phyloP scores from a whole-genome alignment of 2,113 vertebrate species.

The Limanda limanda region DNA sequence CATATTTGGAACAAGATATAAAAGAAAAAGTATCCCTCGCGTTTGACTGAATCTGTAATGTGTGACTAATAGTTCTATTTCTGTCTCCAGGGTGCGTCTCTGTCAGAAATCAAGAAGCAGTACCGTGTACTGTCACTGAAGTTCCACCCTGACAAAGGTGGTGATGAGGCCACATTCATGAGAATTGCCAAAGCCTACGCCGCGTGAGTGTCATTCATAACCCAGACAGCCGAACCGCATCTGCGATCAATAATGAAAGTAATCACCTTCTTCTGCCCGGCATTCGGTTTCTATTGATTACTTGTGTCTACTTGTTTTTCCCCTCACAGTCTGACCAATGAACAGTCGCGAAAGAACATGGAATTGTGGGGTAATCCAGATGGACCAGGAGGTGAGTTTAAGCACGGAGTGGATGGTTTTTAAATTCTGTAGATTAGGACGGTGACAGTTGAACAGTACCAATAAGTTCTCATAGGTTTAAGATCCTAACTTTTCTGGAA shows the following conservation, averaged over 20 bases:
- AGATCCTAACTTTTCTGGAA: not conserved
- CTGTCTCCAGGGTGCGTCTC: slow-evolving; percentile 87
- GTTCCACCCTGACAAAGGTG: slow-evolving; percentile 96
- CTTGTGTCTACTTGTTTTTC: not conserved
- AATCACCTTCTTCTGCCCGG: not conserved
- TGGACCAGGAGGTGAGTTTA: slow-evolving; percentile 90
- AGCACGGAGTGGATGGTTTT: not conserved
- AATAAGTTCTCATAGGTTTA: no score
- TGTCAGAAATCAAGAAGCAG: slow-evolving; percentile 96
- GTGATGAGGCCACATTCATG: slow-evolving; percentile 96
- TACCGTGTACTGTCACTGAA: slow-evolving; percentile 93
- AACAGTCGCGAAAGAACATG: slow-evolving; percentile 94
- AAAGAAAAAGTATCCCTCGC: not conserved
- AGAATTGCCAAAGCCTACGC: slow-evolving; percentile 96
- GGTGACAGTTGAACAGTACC: no score
- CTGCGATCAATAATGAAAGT: not conserved
- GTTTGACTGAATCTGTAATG: not conserved
- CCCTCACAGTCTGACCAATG: slow-evolving; percentile 91
- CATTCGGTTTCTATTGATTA: not conserved
- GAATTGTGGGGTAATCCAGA: slow-evolving; percentile 95
- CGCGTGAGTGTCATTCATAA: slow-evolving; percentile 87
- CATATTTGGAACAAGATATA: not conserved
- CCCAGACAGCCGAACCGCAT: not conserved
- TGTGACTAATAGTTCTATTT: slow-evolving; percentile 19
- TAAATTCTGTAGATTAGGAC: not conserved